Percentiles rank a stretch among this genome's conserved stretches.
These are phyloP conservation scores for Toxotes chatareus DNA, from an alignment of 2,113 vertebrate species.

Conservation along the genomic window DNA sequence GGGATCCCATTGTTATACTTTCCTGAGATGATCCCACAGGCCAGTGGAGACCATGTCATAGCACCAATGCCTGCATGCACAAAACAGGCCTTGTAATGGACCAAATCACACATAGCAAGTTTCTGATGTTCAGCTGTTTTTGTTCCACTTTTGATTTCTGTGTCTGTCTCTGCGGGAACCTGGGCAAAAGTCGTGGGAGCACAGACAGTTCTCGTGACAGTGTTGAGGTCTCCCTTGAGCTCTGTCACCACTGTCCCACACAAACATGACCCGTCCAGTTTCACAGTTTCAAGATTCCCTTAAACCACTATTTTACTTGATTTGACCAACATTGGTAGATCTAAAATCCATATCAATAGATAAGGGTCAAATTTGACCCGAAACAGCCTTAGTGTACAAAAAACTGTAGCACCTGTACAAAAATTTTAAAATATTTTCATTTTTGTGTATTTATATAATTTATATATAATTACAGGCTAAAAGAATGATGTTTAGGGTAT, in stretches of 20 bases:
- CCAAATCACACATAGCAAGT: neutral
- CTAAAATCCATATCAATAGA: neutral
- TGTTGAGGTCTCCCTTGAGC: neutral
- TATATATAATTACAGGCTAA: too few relatives aligned
- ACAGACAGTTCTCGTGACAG: neutral
- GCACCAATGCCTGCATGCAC: constrained; percentile 88
- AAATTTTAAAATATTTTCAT: neutral
- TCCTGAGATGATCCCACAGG: constrained; percentile 92
- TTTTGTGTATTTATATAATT: too few relatives aligned
- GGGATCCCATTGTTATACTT: constrained; percentile 92
- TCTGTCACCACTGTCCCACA: neutral
- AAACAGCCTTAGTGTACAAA: neutral
- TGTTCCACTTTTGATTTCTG: too few relatives aligned
- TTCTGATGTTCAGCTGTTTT: too few relatives aligned
- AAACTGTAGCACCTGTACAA: neutral
- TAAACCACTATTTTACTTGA: neutral
- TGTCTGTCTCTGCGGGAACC: too few relatives aligned
- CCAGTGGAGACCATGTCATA: constrained; percentile 95
- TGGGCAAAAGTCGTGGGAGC: neutral
- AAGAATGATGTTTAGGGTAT: too few relatives aligned
- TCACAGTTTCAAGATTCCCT: neutral
- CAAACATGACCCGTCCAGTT: neutral
- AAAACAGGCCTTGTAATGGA: constrained; percentile 2
- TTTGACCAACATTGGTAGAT: neutral
- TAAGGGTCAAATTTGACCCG: neutral